These are phyloP conservation scores for Hirtodrosophila confusa DNA, from an alignment of 2,888 invertebrate species.

Conservation along the genomic window DNA sequence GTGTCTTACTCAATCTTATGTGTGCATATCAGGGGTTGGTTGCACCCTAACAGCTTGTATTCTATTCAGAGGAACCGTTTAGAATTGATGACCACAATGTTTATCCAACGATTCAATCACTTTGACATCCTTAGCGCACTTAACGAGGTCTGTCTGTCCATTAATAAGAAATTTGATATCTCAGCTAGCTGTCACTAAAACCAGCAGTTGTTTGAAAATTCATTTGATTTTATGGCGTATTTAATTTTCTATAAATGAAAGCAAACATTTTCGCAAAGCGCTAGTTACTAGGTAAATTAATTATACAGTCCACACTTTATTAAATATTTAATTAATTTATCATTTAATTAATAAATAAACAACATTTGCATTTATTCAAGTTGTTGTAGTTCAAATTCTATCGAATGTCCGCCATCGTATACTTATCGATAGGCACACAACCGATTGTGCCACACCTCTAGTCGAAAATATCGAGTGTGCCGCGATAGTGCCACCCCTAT, in stretches of 20 bases:
- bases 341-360: neutral
- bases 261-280: too few species aligned
- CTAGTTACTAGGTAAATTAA: too few species aligned
- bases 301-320: too few species aligned
- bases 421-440: slow-evolving; percentile 24
- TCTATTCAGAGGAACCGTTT: slow-evolving; percentile 25
- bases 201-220: neutral
- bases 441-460: slow-evolving; percentile 6
- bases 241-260: too few species aligned
- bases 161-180: slow-evolving; percentile 39
- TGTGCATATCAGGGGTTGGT: slow-evolving; percentile 35
- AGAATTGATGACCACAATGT: slow-evolving; percentile 43
- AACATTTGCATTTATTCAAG: neutral
- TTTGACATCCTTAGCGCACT: slow-evolving; percentile 28
- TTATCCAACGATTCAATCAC: slow-evolving; percentile 37
- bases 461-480: slow-evolving; percentile 5
- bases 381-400: slow-evolving; percentile 22
- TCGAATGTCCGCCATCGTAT: slow-evolving; percentile 12
- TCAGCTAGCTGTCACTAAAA: neutral
- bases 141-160: slow-evolving; percentile 22
- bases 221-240: too few species aligned
- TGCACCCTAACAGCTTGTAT: slow-evolving; percentile 25
- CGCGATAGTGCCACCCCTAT: slow-evolving; percentile 33
- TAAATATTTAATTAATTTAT: neutral
- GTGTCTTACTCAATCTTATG: slow-evolving; percentile 9